Evolutionary conservation across 2,797 vertebrate species (phyloP).

Genomic region (Tragelaphus eurycerus): DNA sequence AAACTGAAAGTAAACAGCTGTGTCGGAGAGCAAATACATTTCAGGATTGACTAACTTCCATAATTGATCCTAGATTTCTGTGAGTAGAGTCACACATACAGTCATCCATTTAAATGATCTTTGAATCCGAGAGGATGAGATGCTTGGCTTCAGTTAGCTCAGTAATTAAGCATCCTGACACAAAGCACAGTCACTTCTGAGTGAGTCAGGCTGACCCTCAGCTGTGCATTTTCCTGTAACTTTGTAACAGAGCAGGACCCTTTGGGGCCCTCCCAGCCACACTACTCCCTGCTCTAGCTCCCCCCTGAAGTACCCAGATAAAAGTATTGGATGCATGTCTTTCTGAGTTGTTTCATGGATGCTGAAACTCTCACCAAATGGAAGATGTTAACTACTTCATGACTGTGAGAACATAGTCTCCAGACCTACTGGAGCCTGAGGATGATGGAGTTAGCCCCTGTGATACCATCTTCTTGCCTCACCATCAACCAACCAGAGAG

Average conservation of each 20-base stretch:
- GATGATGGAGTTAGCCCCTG: neutral
- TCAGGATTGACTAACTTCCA: conserved; percentile 32
- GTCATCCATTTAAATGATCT: neutral
- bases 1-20: conserved; percentile 38
- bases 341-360: neutral
- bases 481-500: neutral
- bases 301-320: neutral
- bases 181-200: neutral
- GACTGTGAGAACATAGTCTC: neutral
- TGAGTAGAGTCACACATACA: neutral
- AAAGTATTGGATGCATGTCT: neutral
- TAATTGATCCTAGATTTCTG: conserved; percentile 11
- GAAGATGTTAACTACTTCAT: neutral
- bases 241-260: neutral
- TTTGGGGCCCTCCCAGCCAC: neutral
- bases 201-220: neutral
- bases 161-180: neutral
- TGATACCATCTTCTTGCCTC: neutral
- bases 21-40: conserved; percentile 42
- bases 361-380: neutral
- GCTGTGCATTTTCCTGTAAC: neutral
- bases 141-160: neutral
- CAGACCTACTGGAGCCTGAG: neutral
- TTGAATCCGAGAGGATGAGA: neutral
- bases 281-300: too few relatives aligned